A percentile compares a stretch with the other conserved stretches of the same genome.
Evolutionary conservation across 2,888 invertebrate species (phyloP).

Genomic region (Himalopsyche kuldschensis): DNA sequence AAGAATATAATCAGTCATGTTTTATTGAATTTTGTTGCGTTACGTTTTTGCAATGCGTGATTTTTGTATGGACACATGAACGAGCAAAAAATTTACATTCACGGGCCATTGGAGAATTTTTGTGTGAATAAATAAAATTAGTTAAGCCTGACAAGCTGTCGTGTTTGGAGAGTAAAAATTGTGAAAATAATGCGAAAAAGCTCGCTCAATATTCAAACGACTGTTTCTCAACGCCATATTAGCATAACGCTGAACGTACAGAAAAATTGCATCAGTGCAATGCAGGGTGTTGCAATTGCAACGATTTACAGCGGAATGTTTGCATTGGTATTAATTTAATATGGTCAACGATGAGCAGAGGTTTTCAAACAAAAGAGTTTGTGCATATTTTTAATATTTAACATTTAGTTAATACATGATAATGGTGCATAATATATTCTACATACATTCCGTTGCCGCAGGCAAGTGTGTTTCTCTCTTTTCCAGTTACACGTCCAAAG

Average conservation of each 20-base stretch:
- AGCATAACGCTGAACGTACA: conserved; percentile 1
- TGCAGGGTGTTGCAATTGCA: conserved; percentile 1
- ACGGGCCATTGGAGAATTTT: not conserved
- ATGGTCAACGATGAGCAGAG: not conserved
- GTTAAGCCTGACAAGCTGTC: not conserved
- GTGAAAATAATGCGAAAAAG: not conserved
- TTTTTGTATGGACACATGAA: not conserved
- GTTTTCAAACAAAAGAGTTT: too few species aligned
- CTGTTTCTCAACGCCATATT: conserved; percentile 3
- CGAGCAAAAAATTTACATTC: not conserved
- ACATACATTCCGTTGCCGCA: too few species aligned
- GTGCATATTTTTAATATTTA: too few species aligned
- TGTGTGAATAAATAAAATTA: not conserved
- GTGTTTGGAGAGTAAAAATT: not conserved
- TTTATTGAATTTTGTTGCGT: not conserved
- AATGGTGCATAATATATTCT: too few species aligned
- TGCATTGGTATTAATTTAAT: not conserved
- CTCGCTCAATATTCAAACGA: conserved; percentile 8
- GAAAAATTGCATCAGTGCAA: not conserved
- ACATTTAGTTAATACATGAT: too few species aligned
- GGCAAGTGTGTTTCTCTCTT: too few species aligned
- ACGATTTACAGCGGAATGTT: not conserved
- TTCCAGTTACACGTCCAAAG: too few species aligned
- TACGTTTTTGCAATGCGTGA: not conserved
- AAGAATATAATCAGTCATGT: too few species aligned